Conservation (phyloP, 2,888 invertebrate genomes). For the Drosophila maculinotata region DNA sequence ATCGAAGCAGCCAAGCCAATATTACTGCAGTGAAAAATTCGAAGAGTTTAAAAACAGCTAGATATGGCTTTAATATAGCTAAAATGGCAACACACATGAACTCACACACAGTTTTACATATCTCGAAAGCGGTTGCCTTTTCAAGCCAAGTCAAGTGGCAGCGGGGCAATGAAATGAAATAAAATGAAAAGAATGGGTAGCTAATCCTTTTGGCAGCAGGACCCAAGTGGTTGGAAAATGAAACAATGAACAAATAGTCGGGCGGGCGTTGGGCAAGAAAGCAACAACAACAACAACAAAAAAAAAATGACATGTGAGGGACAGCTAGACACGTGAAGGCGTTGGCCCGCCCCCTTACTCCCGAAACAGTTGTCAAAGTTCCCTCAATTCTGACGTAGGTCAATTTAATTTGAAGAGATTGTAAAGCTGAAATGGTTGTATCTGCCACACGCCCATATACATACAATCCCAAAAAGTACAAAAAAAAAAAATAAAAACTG, state of each 20-base stretch:
- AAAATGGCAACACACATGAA: neutral
- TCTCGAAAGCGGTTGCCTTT: conserved; percentile 21
- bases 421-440: conserved; percentile 61
- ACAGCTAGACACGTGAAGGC: conserved; percentile 29
- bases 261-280: neutral
- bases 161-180: conserved; percentile 36
- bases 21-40: no score
- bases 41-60: no score
- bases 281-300: neutral
- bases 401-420: conserved; percentile 77
- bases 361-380: conserved; percentile 36
- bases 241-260: conserved; percentile 30
- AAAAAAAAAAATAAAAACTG: neutral
- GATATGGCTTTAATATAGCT: neutral
- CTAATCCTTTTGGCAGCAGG: conserved; percentile 40
- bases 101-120: conserved; percentile 15
- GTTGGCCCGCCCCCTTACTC: no score
- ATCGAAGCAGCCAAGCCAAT: no score
- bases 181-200: conserved; percentile 38
- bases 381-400: conserved; percentile 66
- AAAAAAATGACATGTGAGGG: conserved; percentile 49
- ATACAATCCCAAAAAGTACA: neutral
- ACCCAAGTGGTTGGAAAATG: conserved; percentile 24
- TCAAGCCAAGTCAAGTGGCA: conserved; percentile 34
- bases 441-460: conserved; percentile 40